Evolutionary conservation across 92 coral and sea anemone genomes (phyloP).

Genomic region (Montipora capitata): DNA sequence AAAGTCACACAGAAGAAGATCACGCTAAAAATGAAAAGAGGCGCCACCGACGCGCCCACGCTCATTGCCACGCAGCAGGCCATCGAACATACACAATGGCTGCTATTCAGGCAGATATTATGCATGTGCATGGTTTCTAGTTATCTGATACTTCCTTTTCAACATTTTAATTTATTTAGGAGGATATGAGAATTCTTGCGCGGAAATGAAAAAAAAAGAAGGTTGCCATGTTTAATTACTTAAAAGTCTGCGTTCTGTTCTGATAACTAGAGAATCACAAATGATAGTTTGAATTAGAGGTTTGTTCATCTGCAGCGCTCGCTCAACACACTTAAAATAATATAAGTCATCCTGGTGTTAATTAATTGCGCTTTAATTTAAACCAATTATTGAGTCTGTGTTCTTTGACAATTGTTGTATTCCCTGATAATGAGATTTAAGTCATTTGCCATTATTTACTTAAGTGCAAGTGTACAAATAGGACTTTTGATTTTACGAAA

Average conservation of each 20-base stretch:
- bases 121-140: constrained; percentile 1
- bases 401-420: constrained; percentile 24
- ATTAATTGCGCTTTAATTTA: background rate
- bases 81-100: too few relatives aligned
- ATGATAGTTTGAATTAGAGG: background rate
- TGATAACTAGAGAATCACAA: background rate
- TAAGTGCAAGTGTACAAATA: constrained; percentile 22
- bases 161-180: constrained; percentile 22
- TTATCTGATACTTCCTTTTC: constrained; percentile 24
- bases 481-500: background rate
- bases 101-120: background rate
- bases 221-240: background rate
- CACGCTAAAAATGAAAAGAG: too few relatives aligned
- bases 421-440: constrained; percentile 34
- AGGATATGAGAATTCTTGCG: background rate
- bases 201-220: background rate
- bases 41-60: too few relatives aligned
- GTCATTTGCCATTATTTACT: background rate
- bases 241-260: background rate
- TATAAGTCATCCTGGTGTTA: background rate
- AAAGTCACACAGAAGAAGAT: too few relatives aligned
- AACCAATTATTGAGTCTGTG: constrained; percentile 26
- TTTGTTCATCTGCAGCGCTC: background rate
- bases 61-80: too few relatives aligned
- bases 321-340: background rate